phyloP scores from a whole-genome alignment of 2,888 invertebrate species.

The Nomada fabriciana region DNA sequence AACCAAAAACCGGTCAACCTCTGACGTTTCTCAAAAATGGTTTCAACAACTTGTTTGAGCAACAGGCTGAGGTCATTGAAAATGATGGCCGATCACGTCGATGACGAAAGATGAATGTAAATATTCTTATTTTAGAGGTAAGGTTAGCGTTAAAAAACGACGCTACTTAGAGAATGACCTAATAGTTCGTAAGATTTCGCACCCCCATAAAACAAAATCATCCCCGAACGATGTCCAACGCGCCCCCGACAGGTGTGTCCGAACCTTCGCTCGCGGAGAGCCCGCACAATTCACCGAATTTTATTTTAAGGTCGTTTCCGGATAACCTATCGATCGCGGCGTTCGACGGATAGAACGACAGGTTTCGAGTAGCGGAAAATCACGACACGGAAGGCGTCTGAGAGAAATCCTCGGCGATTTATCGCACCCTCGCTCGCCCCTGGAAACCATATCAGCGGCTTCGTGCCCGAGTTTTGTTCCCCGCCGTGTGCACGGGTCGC shows the following conservation, averaged over 20 bases:
- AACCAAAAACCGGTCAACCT: too few relatives aligned
- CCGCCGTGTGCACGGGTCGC: constrained; percentile 31
- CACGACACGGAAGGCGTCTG: constrained; percentile 33
- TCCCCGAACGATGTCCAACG: not conserved
- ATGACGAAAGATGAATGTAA: too few relatives aligned
- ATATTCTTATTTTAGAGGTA: too few relatives aligned
- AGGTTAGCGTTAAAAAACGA: too few relatives aligned
- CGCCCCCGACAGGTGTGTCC: not conserved
- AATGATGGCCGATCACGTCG: too few relatives aligned
- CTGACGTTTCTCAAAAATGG: too few relatives aligned
- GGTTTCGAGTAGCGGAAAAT: constrained; percentile 17
- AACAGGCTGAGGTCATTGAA: too few relatives aligned
- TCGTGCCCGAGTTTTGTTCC: constrained; percentile 47
- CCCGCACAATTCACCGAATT: not conserved
- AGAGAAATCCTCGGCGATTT: constrained; percentile 57
- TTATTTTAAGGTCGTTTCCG: not conserved
- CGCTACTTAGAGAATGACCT: too few relatives aligned
- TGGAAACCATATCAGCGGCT: constrained; percentile 49
- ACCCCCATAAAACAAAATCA: not conserved
- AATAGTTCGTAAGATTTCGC: too few relatives aligned
- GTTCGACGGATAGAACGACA: not conserved
- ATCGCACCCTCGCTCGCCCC: constrained; percentile 38
- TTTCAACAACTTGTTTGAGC: too few relatives aligned
- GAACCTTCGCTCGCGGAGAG: not conserved
- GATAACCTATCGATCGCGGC: constrained; percentile 11